Evolutionary conservation across 2,888 invertebrate species (phyloP).

Genomic region (Phanerotoma sp.): DNA sequence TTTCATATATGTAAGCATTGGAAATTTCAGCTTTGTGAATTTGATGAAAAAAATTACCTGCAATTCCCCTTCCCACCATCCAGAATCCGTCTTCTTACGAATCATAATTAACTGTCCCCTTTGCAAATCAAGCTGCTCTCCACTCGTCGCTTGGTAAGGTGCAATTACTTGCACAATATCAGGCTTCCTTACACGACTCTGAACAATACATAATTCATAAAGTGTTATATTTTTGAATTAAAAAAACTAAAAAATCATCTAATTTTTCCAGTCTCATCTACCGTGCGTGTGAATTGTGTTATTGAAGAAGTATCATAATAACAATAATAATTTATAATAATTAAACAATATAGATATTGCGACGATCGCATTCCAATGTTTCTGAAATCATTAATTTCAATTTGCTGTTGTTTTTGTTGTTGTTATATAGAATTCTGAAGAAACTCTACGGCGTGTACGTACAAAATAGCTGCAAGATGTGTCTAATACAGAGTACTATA

Average conservation of each 20-base stretch:
- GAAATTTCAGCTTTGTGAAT: no score
- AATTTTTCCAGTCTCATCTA: neutral
- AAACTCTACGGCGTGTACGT: no score
- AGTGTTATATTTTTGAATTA: neutral
- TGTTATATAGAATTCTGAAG: no score
- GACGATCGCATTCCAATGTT: no score
- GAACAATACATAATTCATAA: no score
- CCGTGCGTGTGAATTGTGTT: neutral
- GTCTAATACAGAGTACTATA: neutral
- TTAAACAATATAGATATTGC: no score
- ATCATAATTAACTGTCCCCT: constrained; percentile 94
- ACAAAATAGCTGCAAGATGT: no score
- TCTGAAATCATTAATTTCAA: no score
- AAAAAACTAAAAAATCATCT: neutral
- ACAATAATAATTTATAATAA: no score
- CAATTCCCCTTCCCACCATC: constrained; percentile 99
- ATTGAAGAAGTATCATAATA: no score
- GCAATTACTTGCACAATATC: constrained; percentile 96
- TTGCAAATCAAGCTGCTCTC: constrained; percentile 87
- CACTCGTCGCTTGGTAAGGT: constrained; percentile 85
- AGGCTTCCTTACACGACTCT: constrained; percentile 72
- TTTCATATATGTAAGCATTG: no score
- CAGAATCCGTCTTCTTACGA: constrained; percentile 94
- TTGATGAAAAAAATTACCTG: constrained; percentile 63
- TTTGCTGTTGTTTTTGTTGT: no score